Percentiles rank a stretch among this genome's conserved stretches.
Conservation (phyloP, 1,140 invertebrate genomes). For the Drosophila pallidifrons region DNA sequence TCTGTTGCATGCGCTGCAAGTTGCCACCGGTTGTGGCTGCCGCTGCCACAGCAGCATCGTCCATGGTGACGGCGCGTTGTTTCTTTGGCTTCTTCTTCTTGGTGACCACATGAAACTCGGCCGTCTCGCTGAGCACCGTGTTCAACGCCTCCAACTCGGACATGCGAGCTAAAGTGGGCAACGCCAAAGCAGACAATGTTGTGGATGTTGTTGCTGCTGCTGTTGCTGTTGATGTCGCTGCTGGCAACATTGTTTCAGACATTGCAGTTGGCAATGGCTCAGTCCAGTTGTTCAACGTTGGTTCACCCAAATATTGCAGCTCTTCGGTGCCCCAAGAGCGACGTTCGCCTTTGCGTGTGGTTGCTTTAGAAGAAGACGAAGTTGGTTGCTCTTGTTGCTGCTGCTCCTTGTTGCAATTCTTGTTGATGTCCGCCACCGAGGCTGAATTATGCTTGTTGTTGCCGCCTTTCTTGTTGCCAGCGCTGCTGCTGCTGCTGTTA, state of each 20-base stretch:
- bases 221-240: not conserved
- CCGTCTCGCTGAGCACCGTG: conserved; percentile 83
- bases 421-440: conserved; percentile 67
- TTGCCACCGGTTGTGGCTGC: conserved; percentile 64
- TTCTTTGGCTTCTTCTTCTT: conserved; percentile 91
- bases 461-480: conserved; percentile 44
- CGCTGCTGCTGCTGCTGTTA: no score
- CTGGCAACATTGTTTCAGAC: conserved; percentile 6
- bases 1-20: conserved; percentile 70
- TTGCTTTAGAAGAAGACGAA: not conserved
- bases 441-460: conserved; percentile 60
- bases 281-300: conserved; percentile 29
- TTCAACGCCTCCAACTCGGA: conserved; percentile 72
- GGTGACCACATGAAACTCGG: conserved; percentile 89
- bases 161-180: conserved; percentile 61
- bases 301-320: conserved; percentile 74
- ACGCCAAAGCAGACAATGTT: conserved; percentile 24
- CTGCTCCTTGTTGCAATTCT: conserved; percentile 64
- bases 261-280: conserved; percentile 2
- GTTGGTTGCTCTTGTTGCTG: conserved; percentile 35
- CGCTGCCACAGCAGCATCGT: conserved; percentile 69
- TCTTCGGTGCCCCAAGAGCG: conserved; percentile 89
- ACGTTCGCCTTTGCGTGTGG: conserved; percentile 85
- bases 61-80: conserved; percentile 85
- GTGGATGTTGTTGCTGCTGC: conserved; percentile 1